Evolutionary conservation across 2,113 vertebrate species (phyloP).

Genomic region (Oncorhynchus clarkii): DNA sequence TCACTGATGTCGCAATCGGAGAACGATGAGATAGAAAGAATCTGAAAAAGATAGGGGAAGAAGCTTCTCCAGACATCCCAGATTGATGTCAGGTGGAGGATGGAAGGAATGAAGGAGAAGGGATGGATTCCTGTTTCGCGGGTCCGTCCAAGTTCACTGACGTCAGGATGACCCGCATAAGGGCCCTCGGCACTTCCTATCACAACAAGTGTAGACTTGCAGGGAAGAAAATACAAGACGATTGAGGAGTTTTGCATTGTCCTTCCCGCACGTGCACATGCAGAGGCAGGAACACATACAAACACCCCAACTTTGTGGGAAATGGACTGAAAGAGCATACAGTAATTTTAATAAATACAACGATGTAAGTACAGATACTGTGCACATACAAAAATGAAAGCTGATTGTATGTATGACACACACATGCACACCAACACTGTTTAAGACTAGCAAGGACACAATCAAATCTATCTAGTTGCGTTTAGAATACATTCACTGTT

Average conservation of each 20-base stretch:
- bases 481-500: too few relatives aligned
- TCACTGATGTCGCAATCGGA: not conserved
- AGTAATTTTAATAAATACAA: too few relatives aligned
- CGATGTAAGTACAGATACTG: too few relatives aligned
- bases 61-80: conserved; percentile 7
- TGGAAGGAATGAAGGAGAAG: conserved; percentile 4
- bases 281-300: too few relatives aligned
- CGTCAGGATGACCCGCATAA: conserved; percentile 57
- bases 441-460: too few relatives aligned
- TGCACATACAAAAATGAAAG: too few relatives aligned
- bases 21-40: conserved; percentile 10
- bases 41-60: conserved; percentile 1
- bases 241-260: not conserved
- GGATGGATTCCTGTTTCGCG: conserved; percentile 55
- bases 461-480: too few relatives aligned
- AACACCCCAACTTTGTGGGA: too few relatives aligned
- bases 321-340: too few relatives aligned
- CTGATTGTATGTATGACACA: too few relatives aligned
- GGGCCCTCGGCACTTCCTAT: conserved; percentile 56
- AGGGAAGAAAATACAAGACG: not conserved
- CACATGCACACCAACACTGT: too few relatives aligned
- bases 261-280: too few relatives aligned
- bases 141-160: conserved; percentile 64
- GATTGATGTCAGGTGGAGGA: conserved; percentile 10
- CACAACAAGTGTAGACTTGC: conserved; percentile 52